A percentile compares a stretch with the other conserved stretches of the same genome.
These are phyloP conservation scores for Holothuria scabra DNA, from an alignment of 53 echinoderm and acorn worm species.

Conservation along the genomic window DNA sequence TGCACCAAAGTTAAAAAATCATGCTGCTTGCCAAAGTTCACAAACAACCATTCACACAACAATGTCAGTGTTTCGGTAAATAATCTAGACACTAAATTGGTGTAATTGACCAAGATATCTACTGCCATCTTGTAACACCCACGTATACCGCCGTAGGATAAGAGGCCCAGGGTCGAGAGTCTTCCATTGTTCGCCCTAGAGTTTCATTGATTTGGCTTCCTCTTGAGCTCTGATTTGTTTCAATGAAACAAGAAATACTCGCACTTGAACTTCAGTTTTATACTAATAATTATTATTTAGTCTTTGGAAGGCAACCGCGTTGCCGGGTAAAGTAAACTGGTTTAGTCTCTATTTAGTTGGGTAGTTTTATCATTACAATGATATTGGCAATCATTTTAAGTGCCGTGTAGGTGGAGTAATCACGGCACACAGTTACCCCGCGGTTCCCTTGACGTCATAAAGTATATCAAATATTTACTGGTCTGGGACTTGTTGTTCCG, in stretches of 20 bases:
- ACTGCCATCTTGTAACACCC: slow-evolving; percentile 3
- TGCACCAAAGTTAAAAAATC: too few species aligned
- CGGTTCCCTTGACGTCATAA: slow-evolving; percentile 25
- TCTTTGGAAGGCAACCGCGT: neutral
- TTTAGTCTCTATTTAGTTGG: slow-evolving; percentile 1
- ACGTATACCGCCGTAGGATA: neutral
- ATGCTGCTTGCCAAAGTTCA: too few species aligned
- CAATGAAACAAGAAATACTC: neutral
- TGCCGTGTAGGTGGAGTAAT: too few species aligned
- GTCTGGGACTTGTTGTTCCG: neutral
- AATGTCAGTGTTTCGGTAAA: too few species aligned
- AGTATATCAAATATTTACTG: slow-evolving; percentile 32
- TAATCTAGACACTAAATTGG: neutral
- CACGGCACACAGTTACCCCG: too few species aligned
- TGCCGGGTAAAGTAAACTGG: neutral
- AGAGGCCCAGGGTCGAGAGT: slow-evolving; percentile 14
- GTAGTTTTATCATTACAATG: slow-evolving; percentile 6
- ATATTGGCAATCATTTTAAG: too few species aligned
- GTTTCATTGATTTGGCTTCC: slow-evolving; percentile 7
- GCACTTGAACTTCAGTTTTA: slow-evolving; percentile 42
- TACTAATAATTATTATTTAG: slow-evolving; percentile 45
- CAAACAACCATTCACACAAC: too few species aligned
- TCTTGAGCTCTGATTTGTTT: slow-evolving; percentile 2
- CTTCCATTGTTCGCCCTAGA: neutral
- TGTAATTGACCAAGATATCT: slow-evolving; percentile 24